These are phyloP conservation scores for Idaea biselata DNA, from an alignment of 2,888 invertebrate species.

Conservation along the genomic window DNA sequence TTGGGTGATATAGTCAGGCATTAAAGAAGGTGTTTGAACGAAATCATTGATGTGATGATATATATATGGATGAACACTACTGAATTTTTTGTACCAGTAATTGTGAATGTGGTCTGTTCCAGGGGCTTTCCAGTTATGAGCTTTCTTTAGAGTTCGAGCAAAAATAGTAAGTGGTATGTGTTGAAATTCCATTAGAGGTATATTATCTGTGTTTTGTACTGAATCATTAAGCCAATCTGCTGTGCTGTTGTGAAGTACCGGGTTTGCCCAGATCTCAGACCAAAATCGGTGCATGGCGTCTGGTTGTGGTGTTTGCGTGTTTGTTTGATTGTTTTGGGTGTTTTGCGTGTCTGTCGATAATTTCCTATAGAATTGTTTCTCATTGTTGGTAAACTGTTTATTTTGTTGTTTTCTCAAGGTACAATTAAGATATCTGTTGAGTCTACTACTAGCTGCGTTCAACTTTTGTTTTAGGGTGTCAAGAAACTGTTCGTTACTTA, in stretches of 20 bases:
- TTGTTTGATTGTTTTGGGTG: no score
- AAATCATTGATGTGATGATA: slow-evolving; percentile 18
- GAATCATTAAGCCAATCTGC: slow-evolving; percentile 4
- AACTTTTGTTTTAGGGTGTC: no score
- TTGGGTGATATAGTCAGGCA: slow-evolving; percentile 20
- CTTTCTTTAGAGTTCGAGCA: slow-evolving; percentile 10
- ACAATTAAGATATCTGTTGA: slow-evolving; percentile 19
- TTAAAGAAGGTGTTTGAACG: slow-evolving; percentile 9
- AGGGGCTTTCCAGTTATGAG: slow-evolving; percentile 27
- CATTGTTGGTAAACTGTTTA: no score
- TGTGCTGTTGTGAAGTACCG: slow-evolving; percentile 15
- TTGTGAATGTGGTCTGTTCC: slow-evolving; percentile 25
- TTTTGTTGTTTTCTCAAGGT: neutral
- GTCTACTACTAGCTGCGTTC: slow-evolving; percentile 5
- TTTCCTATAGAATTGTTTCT: no score
- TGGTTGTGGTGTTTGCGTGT: no score
- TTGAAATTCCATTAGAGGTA: neutral
- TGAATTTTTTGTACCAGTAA: slow-evolving; percentile 14
- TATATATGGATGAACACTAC: neutral
- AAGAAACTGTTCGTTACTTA: no score
- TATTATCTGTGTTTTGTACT: neutral
- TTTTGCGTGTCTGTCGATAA: no score
- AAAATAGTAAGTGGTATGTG: slow-evolving; percentile 5
- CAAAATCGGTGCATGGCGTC: slow-evolving; percentile 8
- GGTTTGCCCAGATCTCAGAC: slow-evolving; percentile 17